Conservation (phyloP, 1,140 invertebrate species). For the Cherax destructor region DNA sequence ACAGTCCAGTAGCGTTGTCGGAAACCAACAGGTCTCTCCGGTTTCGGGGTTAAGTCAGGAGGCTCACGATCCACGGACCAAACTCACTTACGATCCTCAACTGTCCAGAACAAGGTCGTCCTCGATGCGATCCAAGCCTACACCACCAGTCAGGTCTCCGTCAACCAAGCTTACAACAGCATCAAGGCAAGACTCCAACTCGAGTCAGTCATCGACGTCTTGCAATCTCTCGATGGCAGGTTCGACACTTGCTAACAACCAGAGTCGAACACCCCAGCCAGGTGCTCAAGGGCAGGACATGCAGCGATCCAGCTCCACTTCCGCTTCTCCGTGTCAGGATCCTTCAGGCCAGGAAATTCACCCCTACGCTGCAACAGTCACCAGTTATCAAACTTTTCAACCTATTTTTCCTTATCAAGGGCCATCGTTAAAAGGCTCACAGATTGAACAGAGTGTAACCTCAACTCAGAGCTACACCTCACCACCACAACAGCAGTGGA, state of each 20-base stretch:
- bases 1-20: background rate
- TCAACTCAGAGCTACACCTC: background rate
- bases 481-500: background rate
- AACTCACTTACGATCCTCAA: background rate
- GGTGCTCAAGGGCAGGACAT: background rate
- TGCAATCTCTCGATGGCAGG: background rate
- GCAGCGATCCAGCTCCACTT: constrained; percentile 28
- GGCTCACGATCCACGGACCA: background rate
- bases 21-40: background rate
- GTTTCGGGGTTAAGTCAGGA: background rate
- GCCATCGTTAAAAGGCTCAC: background rate
- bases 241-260: background rate
- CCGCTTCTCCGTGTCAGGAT: background rate
- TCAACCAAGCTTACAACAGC: constrained; percentile 21
- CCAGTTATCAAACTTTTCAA: background rate
- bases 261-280: too few species aligned
- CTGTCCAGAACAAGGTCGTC: background rate
- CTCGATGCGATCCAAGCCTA: background rate
- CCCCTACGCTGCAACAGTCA: background rate
- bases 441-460: background rate
- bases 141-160: constrained; percentile 2
- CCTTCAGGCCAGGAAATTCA: background rate
- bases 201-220: constrained; percentile 14
- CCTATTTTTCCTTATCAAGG: constrained; percentile 7
- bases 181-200: background rate